A percentile compares a stretch with the other conserved stretches of the same genome.
Evolutionary conservation across 2,888 invertebrate species (phyloP).

Genomic region (Drosophila atripex): DNA sequence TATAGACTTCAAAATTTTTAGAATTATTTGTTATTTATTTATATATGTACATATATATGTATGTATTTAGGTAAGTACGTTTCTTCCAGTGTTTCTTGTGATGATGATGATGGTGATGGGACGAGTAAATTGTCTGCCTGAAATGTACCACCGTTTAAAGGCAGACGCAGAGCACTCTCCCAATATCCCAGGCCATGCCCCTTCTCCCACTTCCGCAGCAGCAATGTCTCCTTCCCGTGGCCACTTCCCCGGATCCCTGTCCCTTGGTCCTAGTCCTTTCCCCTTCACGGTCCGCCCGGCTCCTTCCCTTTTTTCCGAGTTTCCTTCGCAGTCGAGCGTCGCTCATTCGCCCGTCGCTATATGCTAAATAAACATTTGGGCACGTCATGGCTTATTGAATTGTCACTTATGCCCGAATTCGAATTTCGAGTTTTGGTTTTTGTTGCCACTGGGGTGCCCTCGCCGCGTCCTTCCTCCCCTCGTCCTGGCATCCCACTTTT

Average conservation of each 20-base stretch:
- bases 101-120: slow-evolving; percentile 31
- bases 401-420: slow-evolving; percentile 81
- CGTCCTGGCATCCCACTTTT: background rate
- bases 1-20: too few species aligned
- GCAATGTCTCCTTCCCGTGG: slow-evolving; percentile 16
- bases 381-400: slow-evolving; percentile 83
- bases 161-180: slow-evolving; percentile 46
- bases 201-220: slow-evolving; percentile 55
- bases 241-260: slow-evolving; percentile 18
- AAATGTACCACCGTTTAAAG: slow-evolving; percentile 70
- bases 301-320: slow-evolving; percentile 16
- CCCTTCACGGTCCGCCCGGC: background rate
- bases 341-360: slow-evolving; percentile 78
- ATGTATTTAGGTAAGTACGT: background rate
- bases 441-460: slow-evolving; percentile 9
- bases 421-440: slow-evolving; percentile 49
- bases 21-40: too few species aligned
- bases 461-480: slow-evolving; percentile 2
- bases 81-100: slow-evolving; percentile 8
- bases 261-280: background rate
- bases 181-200: slow-evolving; percentile 31
- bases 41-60: background rate
- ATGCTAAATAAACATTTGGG: slow-evolving; percentile 82
- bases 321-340: slow-evolving; percentile 64
- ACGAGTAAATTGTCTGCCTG: slow-evolving; percentile 71